These are phyloP conservation scores for Mythimna lalbum DNA, from an alignment of 2,888 invertebrate genomes.

Conservation along the genomic window DNA sequence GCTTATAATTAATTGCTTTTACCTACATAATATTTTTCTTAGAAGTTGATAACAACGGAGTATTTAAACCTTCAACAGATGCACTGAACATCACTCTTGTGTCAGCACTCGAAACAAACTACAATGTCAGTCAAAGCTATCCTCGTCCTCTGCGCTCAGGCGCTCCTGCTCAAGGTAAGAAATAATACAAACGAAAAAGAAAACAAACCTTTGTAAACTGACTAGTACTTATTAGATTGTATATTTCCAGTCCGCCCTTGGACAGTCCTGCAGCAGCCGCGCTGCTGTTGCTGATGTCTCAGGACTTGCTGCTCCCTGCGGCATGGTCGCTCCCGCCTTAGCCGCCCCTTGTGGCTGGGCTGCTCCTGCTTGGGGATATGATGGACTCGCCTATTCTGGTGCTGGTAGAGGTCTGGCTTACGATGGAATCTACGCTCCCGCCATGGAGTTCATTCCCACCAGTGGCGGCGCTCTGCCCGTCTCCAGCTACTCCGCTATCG, in stretches of 20 bases:
- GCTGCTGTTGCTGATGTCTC: conserved; percentile 38
- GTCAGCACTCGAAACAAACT: no score
- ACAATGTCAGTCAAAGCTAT: no score
- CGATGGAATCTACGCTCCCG: conserved; percentile 1
- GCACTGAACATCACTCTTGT: background rate
- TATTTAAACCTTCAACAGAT: background rate
- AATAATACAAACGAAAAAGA: background rate
- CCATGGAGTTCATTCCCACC: conserved; percentile 28
- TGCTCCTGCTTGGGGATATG: conserved; percentile 8
- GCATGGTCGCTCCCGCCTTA: background rate
- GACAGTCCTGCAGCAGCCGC: conserved; percentile 36
- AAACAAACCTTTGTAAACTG: no score
- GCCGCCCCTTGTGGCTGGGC: background rate
- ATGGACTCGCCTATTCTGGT: conserved; percentile 5
- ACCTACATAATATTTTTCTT: no score
- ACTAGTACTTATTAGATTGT: background rate
- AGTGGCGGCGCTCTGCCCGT: conserved; percentile 44
- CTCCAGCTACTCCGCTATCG: conserved; percentile 1
- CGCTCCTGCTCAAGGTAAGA: conserved; percentile 27
- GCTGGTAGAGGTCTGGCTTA: conserved; percentile 9
- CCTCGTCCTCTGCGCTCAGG: no score
- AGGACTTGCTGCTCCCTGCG: conserved; percentile 5
- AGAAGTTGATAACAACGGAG: no score
- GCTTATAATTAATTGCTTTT: no score
- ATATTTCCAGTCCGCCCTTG: conserved; percentile 27